A percentile compares a stretch with the other conserved stretches of the same genome.
Conservation (phyloP, 2,888 invertebrate genomes). For the Leptinotarsa haldemani region DNA sequence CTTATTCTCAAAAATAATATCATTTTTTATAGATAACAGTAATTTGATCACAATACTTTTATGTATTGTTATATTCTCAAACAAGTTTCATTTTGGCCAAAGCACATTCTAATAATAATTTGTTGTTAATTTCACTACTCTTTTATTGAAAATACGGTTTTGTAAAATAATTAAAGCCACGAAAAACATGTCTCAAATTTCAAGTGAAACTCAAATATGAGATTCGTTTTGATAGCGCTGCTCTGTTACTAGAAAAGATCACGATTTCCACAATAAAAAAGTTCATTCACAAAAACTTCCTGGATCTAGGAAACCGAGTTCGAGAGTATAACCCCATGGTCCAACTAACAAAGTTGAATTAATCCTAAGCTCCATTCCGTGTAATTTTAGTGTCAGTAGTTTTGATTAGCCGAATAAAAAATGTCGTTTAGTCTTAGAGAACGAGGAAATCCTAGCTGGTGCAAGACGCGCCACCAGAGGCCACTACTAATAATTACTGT, state of each 20-base stretch:
- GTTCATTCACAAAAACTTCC: slow-evolving; percentile 6
- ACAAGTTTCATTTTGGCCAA: too few relatives aligned
- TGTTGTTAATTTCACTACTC: too few relatives aligned
- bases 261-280: neutral
- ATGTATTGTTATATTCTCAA: too few relatives aligned
- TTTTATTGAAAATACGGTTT: too few relatives aligned
- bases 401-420: slow-evolving; percentile 53
- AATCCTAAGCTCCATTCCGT: slow-evolving; percentile 43
- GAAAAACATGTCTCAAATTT: too few relatives aligned
- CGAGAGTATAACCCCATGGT: slow-evolving; percentile 27
- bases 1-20: too few relatives aligned
- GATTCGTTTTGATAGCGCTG: neutral
- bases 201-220: neutral
- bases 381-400: slow-evolving; percentile 50
- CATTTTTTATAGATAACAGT: too few relatives aligned
- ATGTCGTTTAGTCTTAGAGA: slow-evolving; percentile 49
- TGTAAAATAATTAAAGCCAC: too few relatives aligned
- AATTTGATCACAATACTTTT: too few relatives aligned
- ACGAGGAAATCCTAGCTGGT: slow-evolving; percentile 51
- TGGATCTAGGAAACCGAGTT: slow-evolving; percentile 20
- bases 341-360: slow-evolving; percentile 41
- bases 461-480: slow-evolving; percentile 60
- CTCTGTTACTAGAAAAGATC: neutral
- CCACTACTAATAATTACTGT: slow-evolving; percentile 62
- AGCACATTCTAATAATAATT: too few relatives aligned